Evolutionary conservation across 2,797 vertebrate species (phyloP), one percentile per base, ranked within the genome.

Genomic region (Anableps anableps): DNA sequence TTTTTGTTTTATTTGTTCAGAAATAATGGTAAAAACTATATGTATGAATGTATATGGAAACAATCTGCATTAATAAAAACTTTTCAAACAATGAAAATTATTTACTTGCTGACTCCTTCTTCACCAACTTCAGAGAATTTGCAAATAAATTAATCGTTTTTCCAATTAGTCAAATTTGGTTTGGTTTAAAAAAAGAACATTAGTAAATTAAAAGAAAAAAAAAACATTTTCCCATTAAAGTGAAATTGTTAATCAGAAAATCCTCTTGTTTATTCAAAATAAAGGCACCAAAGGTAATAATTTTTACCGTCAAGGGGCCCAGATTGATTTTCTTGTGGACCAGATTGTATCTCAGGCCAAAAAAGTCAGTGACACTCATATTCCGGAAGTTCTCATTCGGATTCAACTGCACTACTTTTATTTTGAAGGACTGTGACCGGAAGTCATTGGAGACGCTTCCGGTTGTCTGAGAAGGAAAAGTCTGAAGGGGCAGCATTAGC

Each of bases 371-470:
- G 4, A n/a, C 53, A 0, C 13, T 58, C 4, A 58, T 13, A 29
- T 58, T 10, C 58, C 58, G 58, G n/a, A 60, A 60, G 58, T 16
- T 60, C n/a, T n/a, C n/a, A n/a, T n/a, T n/a, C n/a, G n/a, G n/a
- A n/a, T n/a, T n/a, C n/a, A n/a, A n/a, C n/a, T n/a, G n/a, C 5
- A 13, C 9, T 31, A 16, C 64, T 76, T 83, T 91, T 89, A 91
- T 78, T 89, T 41, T 87, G 89, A 88, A 82, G 45, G 76, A 5
- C 10, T 34, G 0, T 0, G 6, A 19, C 38, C 77, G 83, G 90
- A 90, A n/a, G 5, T 5, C 14, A 16, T 9, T 41, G 7, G 3
- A 36, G 38, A 7, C 26, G 1, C 64, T 41, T 3, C 38, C 41
- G 14, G 66, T 48, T 38, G 23, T 11, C 2, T 51, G 53, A 78